Percentiles rank a stretch among this genome's conserved stretches.
phyloP scores from a whole-genome alignment of 2,888 invertebrate species.

The Coelogynopora nodosa region DNA sequence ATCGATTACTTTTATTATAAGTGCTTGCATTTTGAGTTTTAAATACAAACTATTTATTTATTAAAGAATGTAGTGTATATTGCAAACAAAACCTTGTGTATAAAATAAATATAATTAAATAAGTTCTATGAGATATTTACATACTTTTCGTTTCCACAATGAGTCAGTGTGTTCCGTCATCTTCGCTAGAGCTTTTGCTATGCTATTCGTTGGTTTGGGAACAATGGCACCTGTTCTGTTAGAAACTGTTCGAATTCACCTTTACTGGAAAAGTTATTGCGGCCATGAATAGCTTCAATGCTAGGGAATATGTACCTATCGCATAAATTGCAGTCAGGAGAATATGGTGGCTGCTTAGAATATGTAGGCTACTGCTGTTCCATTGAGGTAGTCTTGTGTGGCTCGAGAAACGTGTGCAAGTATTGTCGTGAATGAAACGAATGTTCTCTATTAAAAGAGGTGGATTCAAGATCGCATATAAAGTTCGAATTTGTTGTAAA shows the following conservation, averaged over 20 bases:
- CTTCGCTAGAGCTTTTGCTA: not conserved
- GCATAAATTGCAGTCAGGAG: not conserved
- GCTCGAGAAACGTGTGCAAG: not conserved
- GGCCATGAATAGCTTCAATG: not conserved
- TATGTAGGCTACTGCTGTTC: not conserved
- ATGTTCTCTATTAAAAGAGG: not conserved
- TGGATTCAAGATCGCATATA: not conserved
- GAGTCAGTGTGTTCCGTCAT: not conserved
- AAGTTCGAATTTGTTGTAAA: too few species aligned
- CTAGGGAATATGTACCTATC: not conserved
- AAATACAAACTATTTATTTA: not conserved
- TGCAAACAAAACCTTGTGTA: not conserved
- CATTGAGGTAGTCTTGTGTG: not conserved
- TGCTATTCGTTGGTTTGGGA: not conserved
- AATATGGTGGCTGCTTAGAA: not conserved
- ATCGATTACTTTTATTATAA: not conserved
- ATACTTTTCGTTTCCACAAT: not conserved
- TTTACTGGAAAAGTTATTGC: not conserved
- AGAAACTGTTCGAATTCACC: not conserved
- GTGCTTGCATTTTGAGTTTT: not conserved
- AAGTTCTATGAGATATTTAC: not conserved
- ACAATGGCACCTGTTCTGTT: not conserved
- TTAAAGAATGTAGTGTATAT: not conserved
- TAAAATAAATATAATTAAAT: not conserved
- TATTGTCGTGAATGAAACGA: not conserved